Evolutionary conservation across 2,888 invertebrate genomes (phyloP), one percentile per base, ranked within the genome.

Genomic region (Stramonita haemastoma): DNA sequence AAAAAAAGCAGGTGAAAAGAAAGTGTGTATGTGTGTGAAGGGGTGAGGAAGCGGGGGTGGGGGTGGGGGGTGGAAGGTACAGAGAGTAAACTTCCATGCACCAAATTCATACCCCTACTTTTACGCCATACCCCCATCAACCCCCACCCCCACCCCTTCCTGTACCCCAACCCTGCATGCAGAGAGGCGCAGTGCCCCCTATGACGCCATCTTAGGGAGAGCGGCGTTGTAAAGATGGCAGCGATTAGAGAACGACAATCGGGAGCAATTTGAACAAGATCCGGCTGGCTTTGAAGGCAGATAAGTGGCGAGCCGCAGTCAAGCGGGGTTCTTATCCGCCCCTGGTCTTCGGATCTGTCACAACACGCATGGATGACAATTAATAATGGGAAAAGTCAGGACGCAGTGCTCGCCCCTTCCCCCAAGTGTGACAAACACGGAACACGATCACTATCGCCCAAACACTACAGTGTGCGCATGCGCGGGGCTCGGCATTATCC

Each of bases 271-370:
- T 73, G 73, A 73, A 36, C 36, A 70, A 87, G 87, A 87, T 87
- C 87, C 87, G n/a, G 46, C 66, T 26, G n/a, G 87, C 87, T 87
- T 87, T 87, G 87, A 87, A 87, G 73, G 73, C 46, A 87, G 87
- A 87, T 87, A 87, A 87, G 73, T 73, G 29, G 36, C 19, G 73
- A 73, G 70, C 32, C 36, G 36, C 73, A 70, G 73, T 70, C 87
- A 73, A 73, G 87, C 87, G 73, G 36, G 87, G 87, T 56, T 87
- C 87, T 87, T 87, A 87, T 87, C 87, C 87, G 26, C 73, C 46
- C 87, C 15, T n/a, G 73, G 26, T n/a, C 34, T 70, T 73, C 87
- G 32, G 73, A 87, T 87, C 73, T 70, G 70, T 36, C 73, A 73
- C 73, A 70, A 32, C 87, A 87, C 73, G 87, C 87, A 87, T 87